phyloP scores from a whole-genome alignment of 1,140 invertebrate species.

The Grapholita molesta region DNA sequence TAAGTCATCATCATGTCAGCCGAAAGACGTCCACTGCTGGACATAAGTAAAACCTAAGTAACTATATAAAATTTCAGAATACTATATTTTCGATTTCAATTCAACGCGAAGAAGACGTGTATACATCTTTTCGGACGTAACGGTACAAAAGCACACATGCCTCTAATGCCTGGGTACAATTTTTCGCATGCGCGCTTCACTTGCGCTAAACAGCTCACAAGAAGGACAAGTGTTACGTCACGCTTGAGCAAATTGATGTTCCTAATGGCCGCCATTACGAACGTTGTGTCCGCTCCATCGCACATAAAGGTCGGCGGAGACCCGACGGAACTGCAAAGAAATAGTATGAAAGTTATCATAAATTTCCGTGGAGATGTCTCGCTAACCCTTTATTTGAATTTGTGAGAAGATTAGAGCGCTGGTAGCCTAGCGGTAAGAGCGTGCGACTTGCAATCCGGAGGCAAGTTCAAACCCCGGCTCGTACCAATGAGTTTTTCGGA shows the following conservation, averaged over 20 bases:
- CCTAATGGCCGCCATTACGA: constrained; percentile 68
- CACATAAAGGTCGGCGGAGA: constrained; percentile 53
- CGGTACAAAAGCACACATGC: background rate
- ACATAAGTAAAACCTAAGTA: no score
- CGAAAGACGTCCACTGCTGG: no score
- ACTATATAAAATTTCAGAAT: no score
- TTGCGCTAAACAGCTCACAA: constrained; percentile 45
- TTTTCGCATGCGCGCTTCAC: constrained; percentile 12
- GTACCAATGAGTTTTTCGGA: no score
- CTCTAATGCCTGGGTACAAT: constrained; percentile 11
- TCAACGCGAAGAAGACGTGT: no score
- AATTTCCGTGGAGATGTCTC: constrained; percentile 40
- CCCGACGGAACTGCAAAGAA: constrained; percentile 35
- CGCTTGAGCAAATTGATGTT: constrained; percentile 64
- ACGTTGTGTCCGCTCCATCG: constrained; percentile 62
- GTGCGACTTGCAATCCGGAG: no score
- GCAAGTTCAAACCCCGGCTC: no score
- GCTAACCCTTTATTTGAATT: constrained; percentile 33
- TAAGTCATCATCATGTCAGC: no score
- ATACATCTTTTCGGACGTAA: no score
- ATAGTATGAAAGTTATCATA: constrained; percentile 50
- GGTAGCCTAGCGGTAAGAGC: no score
- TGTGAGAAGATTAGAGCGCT: no score
- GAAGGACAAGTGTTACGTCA: constrained; percentile 60
- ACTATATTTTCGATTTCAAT: no score